These are phyloP conservation scores for Eupithecia vulgata DNA, from an alignment of 2,888 invertebrate species.

Conservation along the genomic window DNA sequence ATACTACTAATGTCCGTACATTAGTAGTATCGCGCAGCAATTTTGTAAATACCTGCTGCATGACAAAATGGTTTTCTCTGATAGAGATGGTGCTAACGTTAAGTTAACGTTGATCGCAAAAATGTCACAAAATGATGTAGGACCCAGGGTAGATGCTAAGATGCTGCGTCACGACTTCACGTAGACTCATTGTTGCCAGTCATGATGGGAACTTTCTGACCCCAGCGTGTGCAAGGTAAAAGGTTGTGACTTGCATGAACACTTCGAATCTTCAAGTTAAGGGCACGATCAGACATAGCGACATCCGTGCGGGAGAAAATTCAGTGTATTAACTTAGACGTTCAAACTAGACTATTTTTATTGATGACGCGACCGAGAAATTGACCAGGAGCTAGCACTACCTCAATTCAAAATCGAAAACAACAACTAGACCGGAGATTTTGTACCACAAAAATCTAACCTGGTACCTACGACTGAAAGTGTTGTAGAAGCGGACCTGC, in stretches of 20 bases:
- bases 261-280: not conserved
- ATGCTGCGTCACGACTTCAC: not conserved
- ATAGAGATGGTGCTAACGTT: not conserved
- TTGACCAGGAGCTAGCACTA: too few relatives aligned
- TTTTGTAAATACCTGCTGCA: not conserved
- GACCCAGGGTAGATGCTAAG: not conserved
- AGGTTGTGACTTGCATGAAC: not conserved
- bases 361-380: too few relatives aligned
- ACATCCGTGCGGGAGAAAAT: too few relatives aligned
- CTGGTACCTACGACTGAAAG: too few relatives aligned
- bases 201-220: slow-evolving; percentile 1
- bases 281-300: not conserved
- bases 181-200: not conserved
- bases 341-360: not conserved
- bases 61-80: not conserved
- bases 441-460: too few relatives aligned
- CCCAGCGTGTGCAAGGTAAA: not conserved
- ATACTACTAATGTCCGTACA: too few relatives aligned
- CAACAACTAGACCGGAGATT: too few relatives aligned
- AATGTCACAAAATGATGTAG: not conserved
- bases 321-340: not conserved
- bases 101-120: not conserved
- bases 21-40: not conserved
- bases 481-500: too few relatives aligned
- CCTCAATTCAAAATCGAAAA: too few relatives aligned